Evolutionary conservation across 2,113 vertebrate genomes (phyloP).

Genomic region (Thamnaconus septentrionalis): DNA sequence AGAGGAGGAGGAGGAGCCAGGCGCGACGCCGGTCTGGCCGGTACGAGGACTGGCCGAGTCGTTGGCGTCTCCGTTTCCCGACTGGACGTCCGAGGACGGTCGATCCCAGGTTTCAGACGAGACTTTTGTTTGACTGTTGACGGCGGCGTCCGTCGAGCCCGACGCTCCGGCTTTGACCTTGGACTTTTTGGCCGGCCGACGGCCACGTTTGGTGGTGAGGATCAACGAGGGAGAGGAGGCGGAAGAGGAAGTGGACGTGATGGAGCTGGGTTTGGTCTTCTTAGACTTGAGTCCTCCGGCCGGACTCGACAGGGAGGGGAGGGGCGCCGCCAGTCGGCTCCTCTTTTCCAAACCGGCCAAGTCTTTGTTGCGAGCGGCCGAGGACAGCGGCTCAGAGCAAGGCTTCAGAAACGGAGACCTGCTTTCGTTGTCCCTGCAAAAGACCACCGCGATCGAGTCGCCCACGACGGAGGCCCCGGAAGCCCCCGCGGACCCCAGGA

Average conservation of each 20-base stretch:
- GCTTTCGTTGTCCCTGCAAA: slow-evolving; percentile 90
- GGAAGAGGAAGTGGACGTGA: slow-evolving; percentile 79
- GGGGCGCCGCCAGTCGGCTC: slow-evolving; percentile 48
- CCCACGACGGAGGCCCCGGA: slow-evolving; percentile 76
- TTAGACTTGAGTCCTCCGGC: slow-evolving; percentile 60
- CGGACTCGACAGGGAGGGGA: slow-evolving; percentile 41
- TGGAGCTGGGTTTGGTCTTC: slow-evolving; percentile 79
- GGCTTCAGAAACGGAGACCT: slow-evolving; percentile 88
- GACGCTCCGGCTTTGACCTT: slow-evolving; percentile 55
- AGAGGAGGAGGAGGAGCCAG: slow-evolving; percentile 71
- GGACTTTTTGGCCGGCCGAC: slow-evolving; percentile 69
- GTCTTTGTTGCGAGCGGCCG: slow-evolving; percentile 67
- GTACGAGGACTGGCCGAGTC: slow-evolving; percentile 69
- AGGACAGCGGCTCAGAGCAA: slow-evolving; percentile 70
- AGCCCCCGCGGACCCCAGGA: slow-evolving; percentile 61
- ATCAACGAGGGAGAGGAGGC: slow-evolving; percentile 76
- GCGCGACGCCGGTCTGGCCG: slow-evolving; percentile 66
- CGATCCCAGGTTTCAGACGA: slow-evolving; percentile 56
- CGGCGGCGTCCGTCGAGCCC: slow-evolving; percentile 27
- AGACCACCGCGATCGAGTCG: slow-evolving; percentile 88
- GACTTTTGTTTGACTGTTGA: slow-evolving; percentile 33
- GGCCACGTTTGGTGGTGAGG: slow-evolving; percentile 68
- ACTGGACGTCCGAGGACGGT: slow-evolving; percentile 53
- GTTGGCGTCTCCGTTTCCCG: slow-evolving; percentile 34
- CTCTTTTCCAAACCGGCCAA: slow-evolving; percentile 58